phyloP scores from a whole-genome alignment of 2,888 invertebrate genomes.

The Cataglyphis altisquamis region DNA sequence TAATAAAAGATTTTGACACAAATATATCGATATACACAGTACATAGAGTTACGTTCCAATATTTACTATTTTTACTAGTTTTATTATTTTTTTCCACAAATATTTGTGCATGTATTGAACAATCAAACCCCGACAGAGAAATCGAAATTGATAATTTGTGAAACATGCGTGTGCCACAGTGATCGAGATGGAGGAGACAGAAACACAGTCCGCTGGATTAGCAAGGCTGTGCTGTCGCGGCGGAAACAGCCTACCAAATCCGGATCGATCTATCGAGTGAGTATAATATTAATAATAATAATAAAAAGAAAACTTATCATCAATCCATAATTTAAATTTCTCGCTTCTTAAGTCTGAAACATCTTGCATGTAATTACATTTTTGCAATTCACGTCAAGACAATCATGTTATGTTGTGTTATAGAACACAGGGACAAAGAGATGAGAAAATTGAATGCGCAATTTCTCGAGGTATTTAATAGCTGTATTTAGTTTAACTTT shows the following conservation, averaged over 20 bases:
- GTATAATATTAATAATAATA: constrained; percentile 68
- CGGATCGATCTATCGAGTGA: constrained; percentile 81
- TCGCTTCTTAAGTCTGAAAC: too few species aligned
- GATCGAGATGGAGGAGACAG: constrained; percentile 80
- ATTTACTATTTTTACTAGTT: not conserved
- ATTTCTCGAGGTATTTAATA: constrained; percentile 33
- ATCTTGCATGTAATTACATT: not conserved
- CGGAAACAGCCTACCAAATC: constrained; percentile 71
- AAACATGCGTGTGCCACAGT: constrained; percentile 64
- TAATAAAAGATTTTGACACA: not conserved
- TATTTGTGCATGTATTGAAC: not conserved
- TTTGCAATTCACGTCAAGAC: not conserved
- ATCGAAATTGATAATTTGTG: not conserved
- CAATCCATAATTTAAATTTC: not conserved
- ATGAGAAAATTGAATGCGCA: constrained; percentile 19
- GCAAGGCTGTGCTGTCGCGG: constrained; percentile 80
- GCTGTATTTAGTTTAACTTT: not conserved
- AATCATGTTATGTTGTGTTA: constrained; percentile 4
- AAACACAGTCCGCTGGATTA: constrained; percentile 78
- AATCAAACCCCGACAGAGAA: not conserved
- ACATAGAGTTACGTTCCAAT: too few species aligned
- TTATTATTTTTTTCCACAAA: not conserved
- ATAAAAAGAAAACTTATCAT: constrained; percentile 31
- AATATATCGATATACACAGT: not conserved
- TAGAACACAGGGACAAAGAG: constrained; percentile 19